These are phyloP conservation scores for Hippoglossus stenolepis DNA, from an alignment of 2,113 vertebrate species.

Conservation along the genomic window DNA sequence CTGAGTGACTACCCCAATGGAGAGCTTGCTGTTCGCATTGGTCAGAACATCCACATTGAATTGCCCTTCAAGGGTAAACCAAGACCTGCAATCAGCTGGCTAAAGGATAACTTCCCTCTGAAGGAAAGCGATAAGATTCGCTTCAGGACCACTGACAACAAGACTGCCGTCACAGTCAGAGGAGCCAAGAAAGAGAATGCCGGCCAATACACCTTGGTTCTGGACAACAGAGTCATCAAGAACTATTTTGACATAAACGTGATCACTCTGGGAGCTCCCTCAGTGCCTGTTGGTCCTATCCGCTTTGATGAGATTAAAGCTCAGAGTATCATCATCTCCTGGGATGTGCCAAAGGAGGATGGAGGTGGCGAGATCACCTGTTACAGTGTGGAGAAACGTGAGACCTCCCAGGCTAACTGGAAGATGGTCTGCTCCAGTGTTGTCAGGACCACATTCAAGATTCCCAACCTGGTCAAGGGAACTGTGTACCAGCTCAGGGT, in stretches of 20 bases:
- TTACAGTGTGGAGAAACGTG: slow-evolving; percentile 96
- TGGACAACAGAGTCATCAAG: slow-evolving; percentile 91
- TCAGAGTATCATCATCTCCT: slow-evolving; percentile 93
- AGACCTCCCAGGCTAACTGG: slow-evolving; percentile 96
- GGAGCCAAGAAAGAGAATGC: slow-evolving; percentile 93
- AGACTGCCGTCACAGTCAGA: slow-evolving; percentile 91
- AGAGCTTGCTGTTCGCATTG: slow-evolving; percentile 91
- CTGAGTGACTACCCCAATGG: slow-evolving; percentile 92
- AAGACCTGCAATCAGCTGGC: slow-evolving; percentile 91
- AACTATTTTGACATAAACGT: slow-evolving; percentile 91
- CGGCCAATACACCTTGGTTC: slow-evolving; percentile 94
- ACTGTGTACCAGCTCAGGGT: slow-evolving; percentile 95
- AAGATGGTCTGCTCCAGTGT: slow-evolving; percentile 98
- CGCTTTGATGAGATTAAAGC: slow-evolving; percentile 96
- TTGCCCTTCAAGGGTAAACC: slow-evolving; percentile 97
- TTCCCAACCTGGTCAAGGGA: slow-evolving; percentile 94
- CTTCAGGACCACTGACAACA: slow-evolving; percentile 95
- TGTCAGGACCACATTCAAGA: slow-evolving; percentile 92
- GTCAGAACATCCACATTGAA: slow-evolving; percentile 94
- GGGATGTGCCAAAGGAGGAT: slow-evolving; percentile 92
- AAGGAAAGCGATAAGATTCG: slow-evolving; percentile 95
- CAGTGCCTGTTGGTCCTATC: slow-evolving; percentile 91
- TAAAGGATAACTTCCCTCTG: slow-evolving; percentile 92
- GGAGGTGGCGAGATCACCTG: slow-evolving; percentile 97
- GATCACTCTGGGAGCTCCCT: slow-evolving; percentile 92